Percentiles rank a stretch among this genome's conserved stretches.
Evolutionary conservation across 1,140 invertebrate genomes (phyloP).

Genomic region (Pentalonia nigronervosa): DNA sequence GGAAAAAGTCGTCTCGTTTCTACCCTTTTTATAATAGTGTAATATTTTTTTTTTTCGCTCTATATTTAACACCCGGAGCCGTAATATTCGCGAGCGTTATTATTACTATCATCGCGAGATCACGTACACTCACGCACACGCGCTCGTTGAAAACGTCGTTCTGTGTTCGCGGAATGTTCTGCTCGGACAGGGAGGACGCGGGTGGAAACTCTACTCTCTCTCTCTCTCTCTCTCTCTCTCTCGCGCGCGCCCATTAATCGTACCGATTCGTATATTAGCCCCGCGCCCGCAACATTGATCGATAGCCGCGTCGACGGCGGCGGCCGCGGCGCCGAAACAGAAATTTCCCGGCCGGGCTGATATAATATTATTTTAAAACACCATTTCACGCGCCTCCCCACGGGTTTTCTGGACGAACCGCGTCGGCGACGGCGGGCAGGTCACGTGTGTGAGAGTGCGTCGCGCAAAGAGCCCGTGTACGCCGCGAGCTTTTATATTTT

Average conservation of each 20-base stretch:
- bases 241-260: background rate
- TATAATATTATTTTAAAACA: conserved; percentile 20
- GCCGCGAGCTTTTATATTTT: background rate
- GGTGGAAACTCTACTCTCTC: background rate
- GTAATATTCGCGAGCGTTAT: background rate
- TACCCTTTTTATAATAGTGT: background rate
- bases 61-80: background rate
- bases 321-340: background rate
- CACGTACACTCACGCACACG: conserved; percentile 25
- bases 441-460: background rate
- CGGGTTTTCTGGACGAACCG: background rate
- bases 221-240: background rate
- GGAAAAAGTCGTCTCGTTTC: background rate
- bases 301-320: background rate
- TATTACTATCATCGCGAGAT: conserved; percentile 41
- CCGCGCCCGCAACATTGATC: background rate
- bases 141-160: background rate
- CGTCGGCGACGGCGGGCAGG: background rate
- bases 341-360: background rate
- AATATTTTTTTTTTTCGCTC: background rate
- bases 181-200: background rate
- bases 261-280: conserved; percentile 20
- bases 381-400: background rate
- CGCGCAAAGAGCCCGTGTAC: background rate
- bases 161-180: conserved; percentile 2